Evolutionary conservation across 2,888 invertebrate genomes (phyloP).

Genomic region (Aphidius colemani): DNA sequence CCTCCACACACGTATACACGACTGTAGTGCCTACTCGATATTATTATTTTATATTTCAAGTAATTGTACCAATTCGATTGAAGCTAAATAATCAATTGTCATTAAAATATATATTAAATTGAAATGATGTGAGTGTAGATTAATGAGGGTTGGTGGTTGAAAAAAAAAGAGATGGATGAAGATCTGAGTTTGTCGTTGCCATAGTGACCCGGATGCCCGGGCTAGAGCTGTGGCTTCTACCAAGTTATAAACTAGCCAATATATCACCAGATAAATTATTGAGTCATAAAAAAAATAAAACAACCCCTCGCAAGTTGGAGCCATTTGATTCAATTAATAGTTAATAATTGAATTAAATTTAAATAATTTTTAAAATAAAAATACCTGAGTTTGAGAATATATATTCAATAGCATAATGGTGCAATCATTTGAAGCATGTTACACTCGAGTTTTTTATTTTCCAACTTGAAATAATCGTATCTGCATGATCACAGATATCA

Average conservation of each 20-base stretch:
- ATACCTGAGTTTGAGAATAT: too few relatives aligned
- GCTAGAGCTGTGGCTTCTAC: conserved; percentile 34
- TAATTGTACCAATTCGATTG: too few relatives aligned
- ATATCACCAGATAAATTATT: too few relatives aligned
- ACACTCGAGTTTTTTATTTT: neutral
- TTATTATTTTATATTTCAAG: conserved; percentile 19
- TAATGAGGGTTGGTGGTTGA: neutral
- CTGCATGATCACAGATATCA: too few relatives aligned
- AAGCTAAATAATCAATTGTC: too few relatives aligned
- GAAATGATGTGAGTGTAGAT: neutral
- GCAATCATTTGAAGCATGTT: conserved; percentile 33
- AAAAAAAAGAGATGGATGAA: conserved; percentile 18
- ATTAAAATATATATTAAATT: neutral
- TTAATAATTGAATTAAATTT: too few relatives aligned
- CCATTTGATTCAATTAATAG: too few relatives aligned
- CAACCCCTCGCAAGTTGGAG: too few relatives aligned
- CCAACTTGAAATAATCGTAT: too few relatives aligned
- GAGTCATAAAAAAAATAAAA: too few relatives aligned
- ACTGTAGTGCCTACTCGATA: conserved; percentile 53
- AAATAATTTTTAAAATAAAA: too few relatives aligned
- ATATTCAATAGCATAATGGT: conserved; percentile 24
- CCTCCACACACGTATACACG: conserved; percentile 34
- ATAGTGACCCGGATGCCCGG: conserved; percentile 58
- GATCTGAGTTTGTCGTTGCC: conserved; percentile 43
- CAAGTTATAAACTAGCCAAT: too few relatives aligned